Conservation (phyloP, 2,113 vertebrate genomes). For the Syngnathoides biaculeatus region DNA sequence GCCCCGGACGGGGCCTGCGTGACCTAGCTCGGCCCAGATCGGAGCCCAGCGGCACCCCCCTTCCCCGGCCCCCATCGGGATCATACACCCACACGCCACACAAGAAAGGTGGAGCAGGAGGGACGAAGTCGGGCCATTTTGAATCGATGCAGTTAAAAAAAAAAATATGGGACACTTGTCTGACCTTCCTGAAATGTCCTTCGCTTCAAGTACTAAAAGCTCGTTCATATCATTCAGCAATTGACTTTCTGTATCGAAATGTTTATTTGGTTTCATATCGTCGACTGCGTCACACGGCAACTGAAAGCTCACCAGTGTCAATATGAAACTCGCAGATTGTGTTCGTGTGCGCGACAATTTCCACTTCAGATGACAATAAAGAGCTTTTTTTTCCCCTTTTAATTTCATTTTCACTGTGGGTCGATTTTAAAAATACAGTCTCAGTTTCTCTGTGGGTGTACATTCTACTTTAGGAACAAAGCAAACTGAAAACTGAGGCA, state of each 20-base stretch:
- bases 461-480: conserved; percentile 21
- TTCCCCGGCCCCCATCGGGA: conserved; percentile 30
- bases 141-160: conserved; percentile 15
- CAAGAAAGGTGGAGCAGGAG: too few species aligned
- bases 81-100: conserved; percentile 20
- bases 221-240: not conserved
- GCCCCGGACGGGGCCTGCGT: conserved; percentile 51
- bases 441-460: not conserved
- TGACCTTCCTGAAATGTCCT: conserved; percentile 12
- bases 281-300: conserved; percentile 11
- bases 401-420: not conserved
- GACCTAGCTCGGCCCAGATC: conserved; percentile 53
- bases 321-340: conserved; percentile 4
- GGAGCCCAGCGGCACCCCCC: conserved; percentile 23
- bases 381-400: not conserved
- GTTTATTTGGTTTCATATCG: conserved; percentile 42
- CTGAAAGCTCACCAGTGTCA: not conserved
- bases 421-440: not conserved
- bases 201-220: conserved; percentile 16
- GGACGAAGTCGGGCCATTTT: conserved; percentile 6
- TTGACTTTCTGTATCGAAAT: not conserved
- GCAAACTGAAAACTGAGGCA: conserved; percentile 35
- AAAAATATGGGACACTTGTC: not conserved
- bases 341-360: not conserved
- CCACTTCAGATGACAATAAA: not conserved